Percentiles rank a stretch among this genome's conserved stretches.
Evolutionary conservation across 2,888 invertebrate genomes (phyloP).

Genomic region (Nephrocerus scutellatus): DNA sequence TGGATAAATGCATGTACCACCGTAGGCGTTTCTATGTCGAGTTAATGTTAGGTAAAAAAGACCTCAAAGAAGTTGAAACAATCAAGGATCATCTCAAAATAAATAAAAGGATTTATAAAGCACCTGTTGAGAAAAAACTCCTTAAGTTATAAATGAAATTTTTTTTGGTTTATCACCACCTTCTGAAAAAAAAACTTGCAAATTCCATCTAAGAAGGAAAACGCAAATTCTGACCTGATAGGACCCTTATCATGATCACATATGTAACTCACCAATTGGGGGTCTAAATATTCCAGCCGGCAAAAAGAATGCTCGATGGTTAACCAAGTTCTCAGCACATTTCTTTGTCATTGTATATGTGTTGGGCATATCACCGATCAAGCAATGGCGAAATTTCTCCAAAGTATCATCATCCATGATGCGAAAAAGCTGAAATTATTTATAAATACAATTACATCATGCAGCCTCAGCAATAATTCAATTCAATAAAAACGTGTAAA

Average conservation of each 20-base stretch:
- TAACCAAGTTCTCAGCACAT: constrained; percentile 47
- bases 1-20: no score
- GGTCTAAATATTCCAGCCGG: constrained; percentile 48
- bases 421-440: constrained; percentile 37
- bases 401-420: constrained; percentile 43
- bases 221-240: no score
- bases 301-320: constrained; percentile 43
- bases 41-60: no score
- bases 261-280: constrained; percentile 44
- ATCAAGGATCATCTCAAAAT: no score
- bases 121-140: no score
- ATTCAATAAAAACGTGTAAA: no score
- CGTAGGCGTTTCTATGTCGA: no score
- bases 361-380: constrained; percentile 46
- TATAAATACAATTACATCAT: constrained; percentile 16
- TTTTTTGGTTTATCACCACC: neutral
- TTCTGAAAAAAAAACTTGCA: neutral
- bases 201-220: neutral
- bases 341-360: constrained; percentile 49
- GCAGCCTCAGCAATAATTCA: constrained; percentile 14
- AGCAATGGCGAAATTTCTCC: constrained; percentile 43
- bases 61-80: no score
- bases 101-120: no score
- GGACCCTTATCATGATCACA: no score
- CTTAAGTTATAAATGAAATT: neutral